Conservation (phyloP, 1,140 invertebrate species). For the Elysia chlorotica region DNA sequence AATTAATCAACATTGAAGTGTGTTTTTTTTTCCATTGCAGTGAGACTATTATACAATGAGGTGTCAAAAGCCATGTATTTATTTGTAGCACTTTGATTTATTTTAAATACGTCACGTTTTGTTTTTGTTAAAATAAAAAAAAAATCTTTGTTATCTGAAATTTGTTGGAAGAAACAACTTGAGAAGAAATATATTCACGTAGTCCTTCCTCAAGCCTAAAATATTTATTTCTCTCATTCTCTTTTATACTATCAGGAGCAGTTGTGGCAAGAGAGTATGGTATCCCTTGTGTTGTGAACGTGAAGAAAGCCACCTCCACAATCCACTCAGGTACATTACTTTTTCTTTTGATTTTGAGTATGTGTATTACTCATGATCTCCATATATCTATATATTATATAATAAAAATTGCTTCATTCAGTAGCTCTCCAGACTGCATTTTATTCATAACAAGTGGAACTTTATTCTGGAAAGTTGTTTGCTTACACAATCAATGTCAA, state of each 20-base stretch:
- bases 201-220: neutral
- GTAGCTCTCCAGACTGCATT: no score
- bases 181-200: neutral
- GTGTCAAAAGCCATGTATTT: neutral
- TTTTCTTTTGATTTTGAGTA: no score
- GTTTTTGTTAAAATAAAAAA: neutral
- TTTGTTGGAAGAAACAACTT: neutral
- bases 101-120: neutral
- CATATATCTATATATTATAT: no score
- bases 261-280: constrained; percentile 89
- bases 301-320: constrained; percentile 70
- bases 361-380: no score
- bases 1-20: no score
- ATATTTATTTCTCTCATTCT: constrained; percentile 32
- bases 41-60: no score
- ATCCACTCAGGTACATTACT: constrained; percentile 79
- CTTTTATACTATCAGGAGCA: constrained; percentile 68
- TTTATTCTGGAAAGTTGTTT: no score
- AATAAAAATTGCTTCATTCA: no score
- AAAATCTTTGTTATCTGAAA: neutral
- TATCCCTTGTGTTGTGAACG: constrained; percentile 80
- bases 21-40: no score
- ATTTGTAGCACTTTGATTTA: neutral
- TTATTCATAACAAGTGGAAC: no score
- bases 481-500: no score